These are phyloP conservation scores for Lophochroa leadbeateri DNA, from an alignment of 2,113 vertebrate species.

Conservation along the genomic window DNA sequence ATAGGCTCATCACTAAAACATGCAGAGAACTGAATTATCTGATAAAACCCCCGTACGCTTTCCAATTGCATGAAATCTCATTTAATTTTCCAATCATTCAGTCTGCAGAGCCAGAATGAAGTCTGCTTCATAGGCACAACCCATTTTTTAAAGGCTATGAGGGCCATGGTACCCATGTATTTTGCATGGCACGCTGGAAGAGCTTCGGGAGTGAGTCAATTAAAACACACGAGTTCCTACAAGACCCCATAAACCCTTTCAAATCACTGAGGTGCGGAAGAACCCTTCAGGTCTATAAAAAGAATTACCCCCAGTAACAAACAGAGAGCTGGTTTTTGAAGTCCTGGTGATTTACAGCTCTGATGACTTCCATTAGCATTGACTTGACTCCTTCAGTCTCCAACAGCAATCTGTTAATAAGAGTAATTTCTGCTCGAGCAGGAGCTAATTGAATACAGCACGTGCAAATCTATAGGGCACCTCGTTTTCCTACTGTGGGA, in stretches of 20 bases:
- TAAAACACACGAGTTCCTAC: not conserved
- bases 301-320: conserved; percentile 21
- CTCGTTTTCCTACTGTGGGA: not conserved
- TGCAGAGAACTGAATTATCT: not conserved
- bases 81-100: conserved; percentile 6
- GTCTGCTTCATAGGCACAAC: not conserved
- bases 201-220: not conserved
- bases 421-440: conserved; percentile 9
- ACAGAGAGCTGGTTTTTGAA: conserved; percentile 5
- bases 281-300: not conserved
- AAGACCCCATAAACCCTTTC: not conserved
- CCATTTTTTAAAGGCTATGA: not conserved
- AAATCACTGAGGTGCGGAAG: not conserved
- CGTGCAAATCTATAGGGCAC: not conserved
- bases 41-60: not conserved
- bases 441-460: conserved; percentile 23
- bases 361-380: not conserved
- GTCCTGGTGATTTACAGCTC: conserved; percentile 10
- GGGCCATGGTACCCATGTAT: not conserved
- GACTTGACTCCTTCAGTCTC: conserved; percentile 28
- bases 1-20: not conserved
- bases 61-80: not conserved
- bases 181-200: not conserved
- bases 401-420: conserved; percentile 31
- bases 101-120: not conserved